These are phyloP conservation scores for Baryphthengus martii DNA, from an alignment of 2,113 vertebrate genomes.

Conservation along the genomic window DNA sequence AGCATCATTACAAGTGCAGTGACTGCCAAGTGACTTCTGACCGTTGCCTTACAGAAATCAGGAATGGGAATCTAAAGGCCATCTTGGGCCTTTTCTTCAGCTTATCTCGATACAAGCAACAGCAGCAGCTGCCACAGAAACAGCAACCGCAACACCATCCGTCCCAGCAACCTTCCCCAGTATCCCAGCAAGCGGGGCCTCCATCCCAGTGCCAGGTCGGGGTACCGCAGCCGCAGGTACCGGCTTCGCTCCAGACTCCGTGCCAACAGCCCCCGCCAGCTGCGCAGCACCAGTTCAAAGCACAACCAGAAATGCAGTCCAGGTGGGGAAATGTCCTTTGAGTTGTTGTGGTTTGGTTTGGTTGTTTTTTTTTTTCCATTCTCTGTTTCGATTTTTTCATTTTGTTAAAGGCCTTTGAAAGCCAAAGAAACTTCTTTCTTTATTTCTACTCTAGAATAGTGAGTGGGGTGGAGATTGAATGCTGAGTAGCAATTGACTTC, in stretches of 20 bases:
- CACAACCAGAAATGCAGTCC: slow-evolving; percentile 96
- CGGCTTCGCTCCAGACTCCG: slow-evolving; percentile 65
- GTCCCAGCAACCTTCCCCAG: slow-evolving; percentile 33
- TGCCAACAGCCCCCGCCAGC: slow-evolving; percentile 75
- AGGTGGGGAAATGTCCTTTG: slow-evolving; percentile 75
- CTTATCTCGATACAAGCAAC: slow-evolving; percentile 95
- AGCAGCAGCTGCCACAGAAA: slow-evolving; percentile 84
- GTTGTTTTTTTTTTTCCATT: rapidly evolving
- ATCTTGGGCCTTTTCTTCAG: slow-evolving; percentile 98
- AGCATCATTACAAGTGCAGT: rapidly evolving
- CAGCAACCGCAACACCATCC: slow-evolving; percentile 57
- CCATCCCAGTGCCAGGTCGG: slow-evolving; percentile 71
- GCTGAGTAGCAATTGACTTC: background rate
- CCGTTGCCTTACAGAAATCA: slow-evolving; percentile 86
- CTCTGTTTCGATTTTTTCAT: background rate
- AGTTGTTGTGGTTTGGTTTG: too few species aligned
- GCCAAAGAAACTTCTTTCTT: background rate
- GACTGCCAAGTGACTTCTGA: background rate
- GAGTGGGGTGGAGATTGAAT: background rate
- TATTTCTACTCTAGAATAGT: background rate
- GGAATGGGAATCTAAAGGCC: slow-evolving; percentile 98
- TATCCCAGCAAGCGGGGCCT: slow-evolving; percentile 55
- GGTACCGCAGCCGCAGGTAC: slow-evolving; percentile 47
- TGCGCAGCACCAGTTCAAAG: slow-evolving; percentile 74
- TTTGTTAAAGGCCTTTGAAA: background rate